Conservation (phyloP, 23 tunicate species). For the Aplidium turbinatum region DNA sequence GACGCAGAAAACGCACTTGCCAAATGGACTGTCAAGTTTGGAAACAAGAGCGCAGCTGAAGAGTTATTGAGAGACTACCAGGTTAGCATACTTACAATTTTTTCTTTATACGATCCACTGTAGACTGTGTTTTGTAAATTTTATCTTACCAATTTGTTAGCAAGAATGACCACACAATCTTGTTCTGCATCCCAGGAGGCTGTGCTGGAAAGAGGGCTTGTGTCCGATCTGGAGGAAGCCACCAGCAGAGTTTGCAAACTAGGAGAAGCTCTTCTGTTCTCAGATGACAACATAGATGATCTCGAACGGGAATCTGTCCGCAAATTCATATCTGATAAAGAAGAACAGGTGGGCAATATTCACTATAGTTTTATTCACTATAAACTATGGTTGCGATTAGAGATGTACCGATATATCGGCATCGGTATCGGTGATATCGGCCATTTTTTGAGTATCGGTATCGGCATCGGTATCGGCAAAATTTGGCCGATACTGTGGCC, state of each 20-base stretch:
- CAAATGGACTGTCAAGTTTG: conserved; percentile 54
- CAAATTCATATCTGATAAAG: conserved; percentile 51
- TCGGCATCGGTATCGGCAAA: too few species aligned
- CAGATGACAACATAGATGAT: conserved; percentile 43
- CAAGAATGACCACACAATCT: not conserved
- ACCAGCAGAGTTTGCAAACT: conserved; percentile 1
- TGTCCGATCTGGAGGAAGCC: conserved; percentile 29
- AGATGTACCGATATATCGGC: too few species aligned
- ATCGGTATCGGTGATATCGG: too few species aligned
- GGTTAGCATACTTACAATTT: conserved; percentile 19
- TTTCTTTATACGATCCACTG: not conserved
- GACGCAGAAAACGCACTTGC: conserved; percentile 53
- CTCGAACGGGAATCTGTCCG: conserved; percentile 35
- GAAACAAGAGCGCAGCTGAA: conserved; percentile 42
- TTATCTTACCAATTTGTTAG: too few species aligned
- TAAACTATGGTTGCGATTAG: too few species aligned
- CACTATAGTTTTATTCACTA: too few species aligned
- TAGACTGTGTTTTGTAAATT: not conserved
- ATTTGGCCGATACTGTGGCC: too few species aligned
- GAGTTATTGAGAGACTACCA: conserved; percentile 44
- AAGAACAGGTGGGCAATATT: conserved; percentile 71
- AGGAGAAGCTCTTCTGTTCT: conserved; percentile 37
- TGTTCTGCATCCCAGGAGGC: conserved; percentile 29
- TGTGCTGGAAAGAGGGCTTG: conserved; percentile 21
- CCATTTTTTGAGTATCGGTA: too few species aligned